Conservation (phyloP, 2,888 invertebrate species). For the Rugalucina vietnamica region DNA sequence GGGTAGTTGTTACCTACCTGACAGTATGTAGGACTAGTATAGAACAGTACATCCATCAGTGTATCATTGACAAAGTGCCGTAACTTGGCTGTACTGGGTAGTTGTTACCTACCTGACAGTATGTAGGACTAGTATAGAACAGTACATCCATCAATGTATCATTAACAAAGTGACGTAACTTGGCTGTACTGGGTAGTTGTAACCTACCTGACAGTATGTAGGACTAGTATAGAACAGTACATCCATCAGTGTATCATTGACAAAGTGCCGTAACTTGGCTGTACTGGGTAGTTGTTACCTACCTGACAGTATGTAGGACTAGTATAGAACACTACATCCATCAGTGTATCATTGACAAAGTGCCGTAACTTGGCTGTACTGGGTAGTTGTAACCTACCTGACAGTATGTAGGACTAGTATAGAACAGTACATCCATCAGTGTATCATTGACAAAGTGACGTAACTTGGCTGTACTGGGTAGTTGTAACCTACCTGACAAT, state of each 20-base stretch:
- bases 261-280: slow-evolving; percentile 93
- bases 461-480: slow-evolving; percentile 92
- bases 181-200: too few relatives aligned
- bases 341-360: slow-evolving; percentile 96
- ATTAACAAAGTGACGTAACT: slow-evolving; percentile 95
- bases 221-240: slow-evolving; percentile 98
- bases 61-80: slow-evolving; percentile 97
- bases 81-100: slow-evolving; percentile 92
- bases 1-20: too few relatives aligned
- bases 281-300: too few relatives aligned
- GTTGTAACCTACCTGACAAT: slow-evolving; percentile 89
- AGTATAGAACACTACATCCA: slow-evolving; percentile 97
- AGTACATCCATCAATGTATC: slow-evolving; percentile 96
- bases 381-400: slow-evolving; percentile 88
- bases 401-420: slow-evolving; percentile 95
- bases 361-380: slow-evolving; percentile 92
- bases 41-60: slow-evolving; percentile 95
- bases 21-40: slow-evolving; percentile 95
- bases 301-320: slow-evolving; percentile 95
- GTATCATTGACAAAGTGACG: slow-evolving; percentile 97
- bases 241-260: slow-evolving; percentile 97
- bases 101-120: slow-evolving; percentile 92
- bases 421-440: slow-evolving; percentile 95
- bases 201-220: slow-evolving; percentile 90
- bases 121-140: slow-evolving; percentile 97